Evolutionary conservation across 2,888 invertebrate genomes (phyloP).

Genomic region (Argyresthia albistria): DNA sequence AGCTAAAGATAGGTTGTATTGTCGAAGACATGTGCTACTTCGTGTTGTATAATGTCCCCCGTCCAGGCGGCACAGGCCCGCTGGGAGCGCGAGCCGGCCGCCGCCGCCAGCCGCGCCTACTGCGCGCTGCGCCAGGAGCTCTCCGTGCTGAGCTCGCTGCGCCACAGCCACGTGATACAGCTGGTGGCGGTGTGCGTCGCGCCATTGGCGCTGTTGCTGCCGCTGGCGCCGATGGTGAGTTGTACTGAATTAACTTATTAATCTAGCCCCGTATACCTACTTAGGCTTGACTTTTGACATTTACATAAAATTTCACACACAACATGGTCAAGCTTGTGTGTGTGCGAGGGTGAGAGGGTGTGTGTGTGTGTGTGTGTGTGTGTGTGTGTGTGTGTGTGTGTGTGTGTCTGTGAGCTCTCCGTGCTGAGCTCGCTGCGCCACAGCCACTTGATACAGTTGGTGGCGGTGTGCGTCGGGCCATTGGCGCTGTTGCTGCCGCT

Average conservation of each 20-base stretch:
- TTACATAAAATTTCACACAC: too few relatives aligned
- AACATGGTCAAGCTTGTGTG: too few relatives aligned
- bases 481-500: constrained; percentile 90
- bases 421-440: constrained; percentile 90
- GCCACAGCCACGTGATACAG: constrained; percentile 94
- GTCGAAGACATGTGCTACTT: too few relatives aligned
- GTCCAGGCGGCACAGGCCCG: constrained; percentile 82
- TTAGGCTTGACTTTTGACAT: too few relatives aligned
- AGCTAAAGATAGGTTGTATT: too few relatives aligned
- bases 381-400: too few relatives aligned
- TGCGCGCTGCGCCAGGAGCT: constrained; percentile 96
- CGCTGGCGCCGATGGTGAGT: constrained; percentile 83
- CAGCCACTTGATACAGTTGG: constrained; percentile 91
- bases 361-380: too few relatives aligned
- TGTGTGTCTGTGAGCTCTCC: too few relatives aligned
- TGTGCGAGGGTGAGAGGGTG: too few relatives aligned
- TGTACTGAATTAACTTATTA: too few relatives aligned
- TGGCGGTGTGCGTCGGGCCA: constrained; percentile 92
- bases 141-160: constrained; percentile 85
- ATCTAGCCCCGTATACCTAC: too few relatives aligned
- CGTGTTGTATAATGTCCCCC: too few relatives aligned
- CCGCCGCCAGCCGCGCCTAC: constrained; percentile 96
- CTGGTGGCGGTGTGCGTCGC: constrained; percentile 91
- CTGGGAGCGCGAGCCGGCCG: constrained; percentile 94
- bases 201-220: constrained; percentile 90